Percentiles rank a stretch among this genome's conserved stretches.
These are phyloP conservation scores for Pristis pectinata DNA, from an alignment of 2,797 vertebrate genomes.

Conservation along the genomic window DNA sequence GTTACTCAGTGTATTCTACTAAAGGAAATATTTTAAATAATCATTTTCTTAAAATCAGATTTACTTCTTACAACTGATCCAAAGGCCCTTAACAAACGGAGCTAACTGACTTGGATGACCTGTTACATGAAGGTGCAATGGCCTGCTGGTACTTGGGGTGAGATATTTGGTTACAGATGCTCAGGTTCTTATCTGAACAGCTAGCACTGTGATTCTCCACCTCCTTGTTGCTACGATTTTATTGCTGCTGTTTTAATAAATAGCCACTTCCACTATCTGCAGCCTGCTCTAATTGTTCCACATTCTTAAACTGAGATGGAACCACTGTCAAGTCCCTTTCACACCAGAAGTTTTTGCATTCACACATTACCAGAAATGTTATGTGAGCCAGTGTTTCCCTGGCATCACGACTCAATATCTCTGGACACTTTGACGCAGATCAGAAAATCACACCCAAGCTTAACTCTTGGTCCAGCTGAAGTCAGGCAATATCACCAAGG, in stretches of 20 bases:
- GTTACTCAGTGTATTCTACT: not conserved
- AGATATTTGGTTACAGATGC: not conserved
- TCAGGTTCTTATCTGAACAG: not conserved
- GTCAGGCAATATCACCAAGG: not conserved
- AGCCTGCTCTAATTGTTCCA: not conserved
- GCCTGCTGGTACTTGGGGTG: not conserved
- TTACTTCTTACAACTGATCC: not conserved
- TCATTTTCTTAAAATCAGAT: not conserved
- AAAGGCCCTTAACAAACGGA: not conserved
- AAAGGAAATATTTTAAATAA: not conserved
- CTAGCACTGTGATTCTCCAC: not conserved
- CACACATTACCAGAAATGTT: not conserved
- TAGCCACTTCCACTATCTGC: not conserved
- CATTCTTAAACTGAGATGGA: not conserved
- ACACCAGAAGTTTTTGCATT: too few relatives aligned
- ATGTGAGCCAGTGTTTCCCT: not conserved
- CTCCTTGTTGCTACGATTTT: not conserved
- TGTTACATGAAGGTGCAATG: not conserved
- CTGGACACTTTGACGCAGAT: not conserved
- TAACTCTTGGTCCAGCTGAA: not conserved
- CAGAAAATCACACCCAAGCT: not conserved
- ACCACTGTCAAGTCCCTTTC: not conserved
- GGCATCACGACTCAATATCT: not conserved
- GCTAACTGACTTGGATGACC: not conserved
- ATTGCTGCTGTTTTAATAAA: not conserved